Evolutionary conservation across 2,888 invertebrate genomes (phyloP), one percentile per base, ranked within the genome.

Genomic region (Baronia brevicornis): DNA sequence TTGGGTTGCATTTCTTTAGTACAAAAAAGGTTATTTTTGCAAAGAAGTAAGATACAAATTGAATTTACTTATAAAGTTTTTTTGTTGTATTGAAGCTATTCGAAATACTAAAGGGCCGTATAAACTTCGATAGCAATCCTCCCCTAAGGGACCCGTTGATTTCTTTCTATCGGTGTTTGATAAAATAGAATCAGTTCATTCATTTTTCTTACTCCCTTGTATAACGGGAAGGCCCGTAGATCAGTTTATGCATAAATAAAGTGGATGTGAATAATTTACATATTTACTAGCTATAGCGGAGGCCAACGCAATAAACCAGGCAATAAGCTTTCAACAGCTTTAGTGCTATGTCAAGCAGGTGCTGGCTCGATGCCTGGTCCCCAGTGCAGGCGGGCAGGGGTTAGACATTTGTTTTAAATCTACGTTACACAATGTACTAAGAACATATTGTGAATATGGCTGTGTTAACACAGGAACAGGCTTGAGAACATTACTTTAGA

Each of bases 261-360:
- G 24, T 14, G 28, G 27, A 22, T 26, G 30, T 36, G 18, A 36
- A 31, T 38, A 33, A 33, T 25, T 43, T n/a, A n/a, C n/a, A n/a
- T 44, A 44, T 42, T 37, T 31, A 28, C 38, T 30, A 29, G 36
- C 14, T 33, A 28, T 28, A 19, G 26, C 23, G 21, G 25, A 36
- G 26, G 38, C 43, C 40, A 38, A 36, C 39, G 36, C 39, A 40
- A 40, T 46, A 49, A 45, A 45, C 41, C 41, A 43, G 39, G 44
- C 46, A 44, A 49, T 49, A 44, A 45, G 47, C 44, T 42, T 35
- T 36, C 36, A 36, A 27, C 36, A 9, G 27, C 15, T 30, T 14
- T 27, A 22, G 27, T 31, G 17, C 13, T 21, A 31, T 14, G 24
- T 17, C 28, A 22, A 11, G 25, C 17, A 18, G 26, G 18, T 27